Base-by-base conservation (phyloP, 2,888 invertebrate species). In the Drosophila niveifrons region DNA sequence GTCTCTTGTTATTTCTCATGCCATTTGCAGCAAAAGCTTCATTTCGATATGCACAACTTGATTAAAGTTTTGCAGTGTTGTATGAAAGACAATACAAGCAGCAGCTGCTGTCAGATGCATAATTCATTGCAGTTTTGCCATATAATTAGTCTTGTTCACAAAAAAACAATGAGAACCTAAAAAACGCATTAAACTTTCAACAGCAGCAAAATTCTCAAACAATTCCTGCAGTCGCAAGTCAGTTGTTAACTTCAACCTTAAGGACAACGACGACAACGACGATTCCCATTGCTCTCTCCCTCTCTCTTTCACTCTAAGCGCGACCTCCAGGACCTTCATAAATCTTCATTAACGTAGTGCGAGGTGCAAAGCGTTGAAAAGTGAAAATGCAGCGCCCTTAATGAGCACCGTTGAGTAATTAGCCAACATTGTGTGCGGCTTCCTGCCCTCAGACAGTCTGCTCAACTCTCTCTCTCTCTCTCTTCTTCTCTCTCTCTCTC, bases 331-430 rank as follows among this genome's bases (percentile, higher is more conserved):
- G 84, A 75, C 79, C 87, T 88, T 88, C 83, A 88, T 83, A 83
- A 83, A 83, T 83, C 83, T 83, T 83, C 83, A 88, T 83, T 83
- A 83, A 84, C 31, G 23, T 64, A 59, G 73, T 56, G 70, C 53
- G 69, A 80, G 84, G 75, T 85, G 88, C 70, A 83, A 86, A 74
- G 87, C 87, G 87, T 88, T 83, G 83, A 83, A 83, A 83, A 83
- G 89, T 83, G 83, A 83, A 83, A 83, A 83, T 87, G 87, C 89
- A 83, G 82, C 82, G 82, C 66, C 75, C 87, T 87, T 88, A 83
- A 83, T 83, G 83, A 83, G 89, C 89, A 78, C 66, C 79, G 89
- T 81, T 88, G 87, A 83, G 83, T 83, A 83, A 83, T 83, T 83
- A 83, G 83, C 83, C 79, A 87, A 78, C 89, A 88, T 88, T 88